These are phyloP conservation scores for Enteromius trimaculatus DNA, from an alignment of 2,797 vertebrate genomes.

Conservation along the genomic window DNA sequence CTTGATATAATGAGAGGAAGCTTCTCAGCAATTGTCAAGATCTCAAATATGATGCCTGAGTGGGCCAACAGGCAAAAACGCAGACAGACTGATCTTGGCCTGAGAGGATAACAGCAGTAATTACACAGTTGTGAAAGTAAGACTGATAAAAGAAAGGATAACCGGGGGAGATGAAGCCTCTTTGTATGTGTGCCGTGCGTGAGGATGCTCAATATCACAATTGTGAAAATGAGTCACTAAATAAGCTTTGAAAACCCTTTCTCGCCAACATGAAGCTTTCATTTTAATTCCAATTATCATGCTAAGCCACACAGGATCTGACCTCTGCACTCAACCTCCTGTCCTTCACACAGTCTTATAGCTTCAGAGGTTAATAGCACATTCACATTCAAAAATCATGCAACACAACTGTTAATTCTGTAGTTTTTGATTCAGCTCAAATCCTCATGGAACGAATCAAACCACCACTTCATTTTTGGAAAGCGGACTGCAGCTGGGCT, in stretches of 20 bases:
- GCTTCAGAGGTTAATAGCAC: background rate
- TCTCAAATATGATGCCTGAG: background rate
- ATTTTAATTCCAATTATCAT: constrained; percentile 24
- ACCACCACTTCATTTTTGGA: background rate
- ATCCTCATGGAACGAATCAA: background rate
- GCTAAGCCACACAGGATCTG: constrained; percentile 16
- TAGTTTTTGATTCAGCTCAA: background rate
- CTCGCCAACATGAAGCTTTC: background rate
- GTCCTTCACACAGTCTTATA: constrained; percentile 5
- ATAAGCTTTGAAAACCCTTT: constrained; percentile 26
- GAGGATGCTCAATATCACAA: background rate
- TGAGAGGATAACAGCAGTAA: constrained; percentile 70
- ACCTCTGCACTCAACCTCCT: constrained; percentile 14
- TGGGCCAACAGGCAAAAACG: constrained; percentile 49
- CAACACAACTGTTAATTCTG: background rate
- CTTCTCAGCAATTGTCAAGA: background rate
- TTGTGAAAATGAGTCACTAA: constrained; percentile 1
- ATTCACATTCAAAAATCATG: background rate
- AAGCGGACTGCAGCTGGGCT: background rate
- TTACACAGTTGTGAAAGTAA: constrained; percentile 75
- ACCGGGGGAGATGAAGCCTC: constrained; percentile 62
- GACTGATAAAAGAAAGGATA: constrained; percentile 73
- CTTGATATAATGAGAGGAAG: background rate
- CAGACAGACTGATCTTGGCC: constrained; percentile 36
- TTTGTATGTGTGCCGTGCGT: background rate